Base-by-base conservation (phyloP, 2,888 invertebrate species). In the Harpagoxenus sublaevis region DNA sequence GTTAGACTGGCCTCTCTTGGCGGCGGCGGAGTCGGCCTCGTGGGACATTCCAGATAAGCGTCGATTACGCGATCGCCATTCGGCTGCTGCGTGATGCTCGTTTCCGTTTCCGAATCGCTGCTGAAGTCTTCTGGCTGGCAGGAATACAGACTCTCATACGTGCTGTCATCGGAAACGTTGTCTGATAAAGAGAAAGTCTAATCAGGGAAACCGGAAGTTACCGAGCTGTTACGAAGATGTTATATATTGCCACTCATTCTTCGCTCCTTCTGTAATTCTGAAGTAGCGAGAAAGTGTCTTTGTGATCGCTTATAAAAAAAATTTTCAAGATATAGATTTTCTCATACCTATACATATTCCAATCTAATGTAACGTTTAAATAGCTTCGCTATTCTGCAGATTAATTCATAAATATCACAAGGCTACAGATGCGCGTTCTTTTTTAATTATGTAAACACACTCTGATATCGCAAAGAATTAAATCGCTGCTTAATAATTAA, bases 121-220 rank as follows among this genome's bases (percentile, higher is more conserved):
- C 93, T 93, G 73, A 93, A 92, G 39, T 94, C 93, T 82, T 92
- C 93, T 35, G 90, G 89, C 18, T 90, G 92, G 53, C 90, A 90
- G 42, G 92, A 93, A 75, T 89, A 89, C 4, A 95, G 88, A 1
- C 93, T 94, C 90, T 95, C 95, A 90, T 95, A 95, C 77, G 93
- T 94, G 86, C 93, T 94, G 86, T 94, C 94, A 62, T 95, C 94
- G 81, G 94, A 95, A 15, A 92, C 84, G 31, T 90, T 87, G 78
- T 93, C 93, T 93, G 86, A 82, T 77, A 60, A 42, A 88, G 2
- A 84, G 83, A 85, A 84, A 81, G 28, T n/a, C 31, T 18, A 8
- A 73, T 81, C 4, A 63, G 42, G 18, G 10, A 42, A 79, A 51
- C n/a, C 2, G 15, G 12, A 45, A 55, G 28, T 55, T 68, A 77